phyloP scores from a whole-genome alignment of 2,888 invertebrate species.

The Caenorhabditis imperialis region DNA sequence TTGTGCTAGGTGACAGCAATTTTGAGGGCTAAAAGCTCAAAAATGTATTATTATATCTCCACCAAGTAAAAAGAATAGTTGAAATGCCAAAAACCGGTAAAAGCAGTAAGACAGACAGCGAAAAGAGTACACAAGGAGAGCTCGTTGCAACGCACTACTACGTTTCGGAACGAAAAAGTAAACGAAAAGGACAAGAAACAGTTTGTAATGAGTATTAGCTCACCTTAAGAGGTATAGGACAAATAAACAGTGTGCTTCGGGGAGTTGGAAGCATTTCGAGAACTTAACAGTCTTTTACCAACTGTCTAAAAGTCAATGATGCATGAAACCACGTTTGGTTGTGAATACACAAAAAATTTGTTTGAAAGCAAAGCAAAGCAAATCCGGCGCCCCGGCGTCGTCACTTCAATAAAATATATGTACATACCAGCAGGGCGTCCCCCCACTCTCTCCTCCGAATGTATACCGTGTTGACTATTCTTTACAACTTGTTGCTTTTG shows the following conservation, averaged over 20 bases:
- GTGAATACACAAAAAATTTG: constrained; percentile 22
- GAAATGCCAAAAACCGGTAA: too few species aligned
- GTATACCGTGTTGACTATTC: constrained; percentile 44
- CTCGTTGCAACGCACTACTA: constrained; percentile 7
- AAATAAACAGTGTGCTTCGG: too few species aligned
- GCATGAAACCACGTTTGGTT: too few species aligned
- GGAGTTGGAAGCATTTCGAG: too few species aligned
- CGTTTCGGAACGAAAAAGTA: constrained; percentile 23
- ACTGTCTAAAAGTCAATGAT: constrained; percentile 47
- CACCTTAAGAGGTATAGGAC: too few species aligned
- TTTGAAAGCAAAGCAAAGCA: constrained; percentile 29
- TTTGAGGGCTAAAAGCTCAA: too few species aligned
- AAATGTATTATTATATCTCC: too few species aligned
- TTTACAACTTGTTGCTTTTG: constrained; percentile 48
- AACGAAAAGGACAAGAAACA: constrained; percentile 13
- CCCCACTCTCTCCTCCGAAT: constrained; percentile 14
- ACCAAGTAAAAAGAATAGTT: too few species aligned
- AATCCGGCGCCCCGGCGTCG: constrained; percentile 25
- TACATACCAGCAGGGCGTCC: constrained; percentile 31
- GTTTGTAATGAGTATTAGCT: background rate
- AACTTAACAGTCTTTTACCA: too few species aligned
- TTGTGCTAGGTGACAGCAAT: too few species aligned
- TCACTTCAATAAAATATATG: constrained; percentile 39
- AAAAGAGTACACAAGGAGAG: constrained; percentile 39
- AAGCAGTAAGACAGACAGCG: too few species aligned